Conservation (phyloP, 2,797 vertebrate species). For the Acanthiza pusilla region DNA sequence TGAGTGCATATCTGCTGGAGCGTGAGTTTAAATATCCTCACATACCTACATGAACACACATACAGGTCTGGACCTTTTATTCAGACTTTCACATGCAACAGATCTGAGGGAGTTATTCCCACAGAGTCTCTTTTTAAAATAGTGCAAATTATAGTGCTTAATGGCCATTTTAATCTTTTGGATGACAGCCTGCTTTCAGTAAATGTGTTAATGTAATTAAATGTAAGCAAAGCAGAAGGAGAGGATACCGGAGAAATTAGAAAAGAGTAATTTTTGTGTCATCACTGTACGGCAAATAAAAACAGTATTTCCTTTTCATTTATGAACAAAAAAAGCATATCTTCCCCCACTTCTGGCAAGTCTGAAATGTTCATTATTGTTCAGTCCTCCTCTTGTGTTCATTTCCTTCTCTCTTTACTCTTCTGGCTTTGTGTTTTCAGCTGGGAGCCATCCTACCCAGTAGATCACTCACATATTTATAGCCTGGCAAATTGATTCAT, state of each 20-base stretch:
- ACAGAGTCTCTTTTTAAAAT: background rate
- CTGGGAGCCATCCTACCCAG: background rate
- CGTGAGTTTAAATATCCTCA: background rate
- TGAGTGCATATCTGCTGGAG: background rate
- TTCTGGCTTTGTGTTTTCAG: background rate
- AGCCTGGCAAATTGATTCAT: background rate
- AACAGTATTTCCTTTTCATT: background rate
- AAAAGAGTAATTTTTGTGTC: background rate
- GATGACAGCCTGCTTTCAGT: background rate
- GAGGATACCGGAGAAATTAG: background rate
- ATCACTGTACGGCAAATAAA: background rate
- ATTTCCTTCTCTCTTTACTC: background rate
- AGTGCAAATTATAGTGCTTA: background rate
- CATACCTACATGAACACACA: background rate
- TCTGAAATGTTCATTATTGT: background rate
- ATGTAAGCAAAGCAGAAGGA: background rate
- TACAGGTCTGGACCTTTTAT: background rate
- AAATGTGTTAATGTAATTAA: background rate
- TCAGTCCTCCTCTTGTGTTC: background rate
- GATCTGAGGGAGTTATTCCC: background rate
- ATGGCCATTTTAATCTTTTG: background rate
- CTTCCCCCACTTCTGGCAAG: background rate
- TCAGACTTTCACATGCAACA: background rate
- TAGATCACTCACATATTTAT: background rate
- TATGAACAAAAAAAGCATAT: background rate